Percentiles rank a stretch among this genome's conserved stretches.
phyloP scores from a whole-genome alignment of 1,140 invertebrate species.

The Cydia strobilella region DNA sequence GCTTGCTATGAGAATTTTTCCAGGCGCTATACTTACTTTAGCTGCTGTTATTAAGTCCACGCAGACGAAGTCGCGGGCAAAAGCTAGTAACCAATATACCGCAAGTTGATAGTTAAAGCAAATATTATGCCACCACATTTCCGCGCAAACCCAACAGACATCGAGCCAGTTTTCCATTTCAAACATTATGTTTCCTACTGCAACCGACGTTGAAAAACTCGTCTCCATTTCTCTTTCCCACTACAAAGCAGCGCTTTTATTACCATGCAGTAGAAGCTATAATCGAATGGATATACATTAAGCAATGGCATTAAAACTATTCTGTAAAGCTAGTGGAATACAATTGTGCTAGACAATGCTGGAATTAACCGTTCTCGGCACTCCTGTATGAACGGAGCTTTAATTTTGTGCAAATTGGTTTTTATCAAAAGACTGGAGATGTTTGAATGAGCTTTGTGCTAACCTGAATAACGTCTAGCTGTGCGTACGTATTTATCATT shows the following conservation, averaged over 20 bases:
- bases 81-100: neutral
- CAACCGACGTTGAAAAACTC: slow-evolving; percentile 25
- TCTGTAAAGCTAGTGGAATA: slow-evolving; percentile 19
- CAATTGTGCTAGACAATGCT: slow-evolving; percentile 29
- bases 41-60: too few species aligned
- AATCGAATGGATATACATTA: neutral
- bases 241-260: neutral
- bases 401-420: slow-evolving; percentile 32
- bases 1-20: too few species aligned
- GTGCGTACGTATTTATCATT: too few species aligned
- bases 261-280: neutral
- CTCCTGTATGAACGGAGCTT: slow-evolving; percentile 20
- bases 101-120: slow-evolving; percentile 21
- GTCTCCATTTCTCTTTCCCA: neutral
- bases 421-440: slow-evolving; percentile 10
- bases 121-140: slow-evolving; percentile 3
- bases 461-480: neutral
- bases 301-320: slow-evolving; percentile 11
- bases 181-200: slow-evolving; percentile 30
- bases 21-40: too few species aligned
- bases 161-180: slow-evolving; percentile 1
- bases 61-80: too few species aligned
- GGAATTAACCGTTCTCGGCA: slow-evolving; percentile 28
- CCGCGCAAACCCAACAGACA: neutral
- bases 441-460: slow-evolving; percentile 10